Percentiles rank a stretch among this genome's conserved stretches.
Conservation (phyloP, 1,140 invertebrate species). For the Orussus abietinus region DNA sequence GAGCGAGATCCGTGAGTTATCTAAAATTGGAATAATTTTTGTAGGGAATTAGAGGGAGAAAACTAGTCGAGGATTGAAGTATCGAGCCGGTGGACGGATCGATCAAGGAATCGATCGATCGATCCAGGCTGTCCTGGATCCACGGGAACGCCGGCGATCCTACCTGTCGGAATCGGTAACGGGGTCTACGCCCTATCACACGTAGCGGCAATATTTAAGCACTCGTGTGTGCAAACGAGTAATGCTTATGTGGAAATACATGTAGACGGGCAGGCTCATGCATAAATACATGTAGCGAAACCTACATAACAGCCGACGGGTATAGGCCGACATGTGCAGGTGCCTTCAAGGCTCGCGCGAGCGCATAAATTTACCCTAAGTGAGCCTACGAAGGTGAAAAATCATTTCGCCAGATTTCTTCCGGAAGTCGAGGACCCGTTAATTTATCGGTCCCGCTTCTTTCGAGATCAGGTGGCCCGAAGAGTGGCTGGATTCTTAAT, state of each 20-base stretch:
- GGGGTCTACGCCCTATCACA: conserved; percentile 26
- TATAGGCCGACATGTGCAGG: conserved; percentile 34
- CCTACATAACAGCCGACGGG: conserved; percentile 30
- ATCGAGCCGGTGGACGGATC: no score
- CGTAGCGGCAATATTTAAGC: conserved; percentile 19
- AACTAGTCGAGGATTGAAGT: no score
- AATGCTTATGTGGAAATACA: conserved; percentile 7
- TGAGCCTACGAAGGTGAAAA: no score
- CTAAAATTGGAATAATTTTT: no score
- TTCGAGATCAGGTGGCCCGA: no score
- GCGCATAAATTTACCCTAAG: conserved; percentile 8
- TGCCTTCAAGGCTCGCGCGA: conserved; percentile 23
- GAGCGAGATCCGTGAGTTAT: conserved; percentile 5
- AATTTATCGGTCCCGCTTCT: no score
- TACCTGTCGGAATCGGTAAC: conserved; percentile 31
- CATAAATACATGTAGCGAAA: conserved; percentile 34
- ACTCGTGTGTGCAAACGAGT: neutral
- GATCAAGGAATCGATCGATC: no score
- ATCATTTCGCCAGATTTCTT: no score
- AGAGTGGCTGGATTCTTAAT: no score
- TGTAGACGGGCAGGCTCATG: conserved; percentile 22
- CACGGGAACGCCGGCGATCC: conserved; percentile 17
- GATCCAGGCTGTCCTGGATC: no score
- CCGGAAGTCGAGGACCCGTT: no score
- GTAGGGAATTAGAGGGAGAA: no score